Evolutionary conservation across 2,797 vertebrate genomes (phyloP).

Genomic region (Scyliorhinus canicula): DNA sequence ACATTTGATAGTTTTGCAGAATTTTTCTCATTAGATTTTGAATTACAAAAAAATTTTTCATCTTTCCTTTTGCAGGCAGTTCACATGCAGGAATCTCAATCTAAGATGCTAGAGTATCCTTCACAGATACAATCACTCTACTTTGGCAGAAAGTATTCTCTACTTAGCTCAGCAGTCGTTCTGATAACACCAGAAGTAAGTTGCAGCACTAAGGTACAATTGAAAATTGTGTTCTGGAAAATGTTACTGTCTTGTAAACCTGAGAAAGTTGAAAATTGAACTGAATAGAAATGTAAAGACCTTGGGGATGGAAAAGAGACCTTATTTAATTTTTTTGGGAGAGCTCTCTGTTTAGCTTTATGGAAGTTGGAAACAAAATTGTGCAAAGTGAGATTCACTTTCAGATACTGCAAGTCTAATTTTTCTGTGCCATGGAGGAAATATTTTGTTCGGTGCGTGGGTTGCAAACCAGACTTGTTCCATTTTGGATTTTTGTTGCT

Average conservation of each 20-base stretch:
- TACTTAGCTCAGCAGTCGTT: background rate
- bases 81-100: conserved; percentile 30
- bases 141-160: conserved; percentile 36
- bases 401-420: background rate
- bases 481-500: background rate
- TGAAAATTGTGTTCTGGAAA: background rate
- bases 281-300: background rate
- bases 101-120: background rate
- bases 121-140: conserved; percentile 9
- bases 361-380: background rate
- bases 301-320: background rate
- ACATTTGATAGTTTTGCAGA: background rate
- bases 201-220: background rate
- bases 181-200: conserved; percentile 1
- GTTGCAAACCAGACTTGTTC: background rate
- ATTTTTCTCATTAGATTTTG: background rate
- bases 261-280: background rate
- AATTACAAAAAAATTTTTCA: too few species aligned
- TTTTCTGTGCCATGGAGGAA: background rate
- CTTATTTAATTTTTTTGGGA: background rate
- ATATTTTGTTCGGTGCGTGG: background rate
- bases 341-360: background rate
- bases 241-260: background rate
- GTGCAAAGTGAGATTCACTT: background rate
- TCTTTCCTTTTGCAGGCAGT: conserved; percentile 12